Base-by-base conservation (phyloP, 1,140 invertebrate species). In the Hyles vespertilio region DNA sequence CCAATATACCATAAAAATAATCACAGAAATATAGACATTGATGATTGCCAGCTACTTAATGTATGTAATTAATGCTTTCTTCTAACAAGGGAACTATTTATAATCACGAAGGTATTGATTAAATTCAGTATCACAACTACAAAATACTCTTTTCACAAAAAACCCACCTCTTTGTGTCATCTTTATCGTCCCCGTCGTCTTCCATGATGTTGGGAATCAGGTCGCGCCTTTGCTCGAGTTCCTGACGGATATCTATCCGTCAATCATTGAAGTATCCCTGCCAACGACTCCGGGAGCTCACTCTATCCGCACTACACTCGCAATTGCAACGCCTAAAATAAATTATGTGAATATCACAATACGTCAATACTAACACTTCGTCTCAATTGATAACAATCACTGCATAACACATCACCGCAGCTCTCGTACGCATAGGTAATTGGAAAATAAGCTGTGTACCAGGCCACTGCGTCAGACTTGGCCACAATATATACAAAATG, bases 141-240 rank as follows among this genome's bases (percentile, higher is more conserved):
- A 22, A 22, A 22, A 22, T 22, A 22, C 22, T 22, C 22, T 22
- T 22, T 22, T 22, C 22, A 22, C 22, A 22, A 22, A 48, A 32
- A 22, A 52, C 45, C 56, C 69, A 84, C 83, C 83, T 77, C 72
- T 86, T 86, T 9, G 78, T 72, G 54, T 86, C 83, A 69, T 84
- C 83, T 69, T 86, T 86, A 60, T 86, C 83, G 65, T 86, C 81
- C 6, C 74, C 80, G 51, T 86, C 83, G 66, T 86, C 83, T 12
- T 84, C 83, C 83, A 86, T 86, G 64, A 12, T 53, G 51, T 12
- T 36, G 9, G 47, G 47, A 48, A 11, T 48, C 22, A 22, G 47
- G n/a, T 48, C 47, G n/a, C 47, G 8, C 47, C 6, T 48, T 10
- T 11, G 57, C 12, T 52, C 11, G 32, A 12, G n/a, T 47, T 10